These are phyloP conservation scores for Parauchenoglanis ngamensis DNA, from an alignment of 2,797 vertebrate genomes.

Conservation along the genomic window DNA sequence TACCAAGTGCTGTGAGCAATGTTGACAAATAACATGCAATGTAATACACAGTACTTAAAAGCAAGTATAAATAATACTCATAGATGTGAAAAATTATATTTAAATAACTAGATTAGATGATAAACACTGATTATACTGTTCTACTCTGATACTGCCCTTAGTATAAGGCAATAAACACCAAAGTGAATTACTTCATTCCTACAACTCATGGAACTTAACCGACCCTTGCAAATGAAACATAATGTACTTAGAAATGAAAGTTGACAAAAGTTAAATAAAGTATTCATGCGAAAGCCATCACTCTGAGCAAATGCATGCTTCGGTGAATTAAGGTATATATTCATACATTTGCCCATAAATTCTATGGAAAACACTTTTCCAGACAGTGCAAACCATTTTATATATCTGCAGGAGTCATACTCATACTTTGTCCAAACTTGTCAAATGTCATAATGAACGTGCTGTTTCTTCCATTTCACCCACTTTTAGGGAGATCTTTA, in stretches of 20 bases:
- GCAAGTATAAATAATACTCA: neutral
- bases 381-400: conserved; percentile 61
- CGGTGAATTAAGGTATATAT: conserved; percentile 35
- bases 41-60: neutral
- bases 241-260: conserved; percentile 6
- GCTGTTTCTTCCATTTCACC: conserved; percentile 40
- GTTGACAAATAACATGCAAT: neutral
- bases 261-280: conserved; percentile 1
- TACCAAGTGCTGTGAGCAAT: neutral
- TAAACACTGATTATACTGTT: neutral
- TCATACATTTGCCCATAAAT: conserved; percentile 48
- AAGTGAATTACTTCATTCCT: neutral
- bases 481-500: conserved; percentile 44
- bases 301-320: conserved; percentile 32
- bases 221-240: neutral
- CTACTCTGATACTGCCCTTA: neutral
- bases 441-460: conserved; percentile 46
- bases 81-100: neutral
- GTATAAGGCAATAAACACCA: neutral
- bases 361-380: conserved; percentile 54
- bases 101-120: neutral
- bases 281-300: conserved; percentile 29
- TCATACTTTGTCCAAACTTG: conserved; percentile 53
- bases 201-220: neutral
- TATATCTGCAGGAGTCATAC: conserved; percentile 54